Evolutionary conservation across 2,888 invertebrate genomes (phyloP).

Genomic region (Parascotia fuliginaria): DNA sequence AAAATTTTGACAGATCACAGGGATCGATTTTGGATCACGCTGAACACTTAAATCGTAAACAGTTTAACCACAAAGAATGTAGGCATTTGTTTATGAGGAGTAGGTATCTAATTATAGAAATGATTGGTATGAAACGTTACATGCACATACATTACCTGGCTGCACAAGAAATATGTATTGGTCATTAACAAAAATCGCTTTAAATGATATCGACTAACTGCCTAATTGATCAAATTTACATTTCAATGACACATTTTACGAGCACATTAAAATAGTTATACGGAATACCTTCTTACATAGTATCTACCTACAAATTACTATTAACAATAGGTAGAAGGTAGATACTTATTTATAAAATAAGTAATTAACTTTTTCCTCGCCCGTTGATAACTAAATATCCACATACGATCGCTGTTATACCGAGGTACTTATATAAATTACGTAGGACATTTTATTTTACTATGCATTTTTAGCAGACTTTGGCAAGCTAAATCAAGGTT

Average conservation of each 20-base stretch:
- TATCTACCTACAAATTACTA: too few relatives aligned
- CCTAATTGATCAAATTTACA: constrained; percentile 3
- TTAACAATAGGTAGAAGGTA: too few relatives aligned
- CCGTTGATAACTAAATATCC: too few relatives aligned
- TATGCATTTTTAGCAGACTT: neutral
- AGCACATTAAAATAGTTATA: neutral
- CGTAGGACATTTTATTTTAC: neutral
- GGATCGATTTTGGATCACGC: constrained; percentile 12
- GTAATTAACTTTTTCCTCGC: too few relatives aligned
- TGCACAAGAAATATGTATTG: constrained; percentile 20
- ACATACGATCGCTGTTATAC: too few relatives aligned
- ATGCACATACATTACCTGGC: constrained; percentile 8
- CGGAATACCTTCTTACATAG: too few relatives aligned
- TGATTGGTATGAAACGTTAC: constrained; percentile 31
- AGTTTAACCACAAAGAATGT: constrained; percentile 14
- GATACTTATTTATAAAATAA: too few relatives aligned
- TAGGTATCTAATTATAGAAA: constrained; percentile 32
- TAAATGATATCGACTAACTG: neutral
- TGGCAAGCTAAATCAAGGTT: neutral
- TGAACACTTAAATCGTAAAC: constrained; percentile 2
- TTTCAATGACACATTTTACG: constrained; percentile 2
- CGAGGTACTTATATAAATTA: too few relatives aligned
- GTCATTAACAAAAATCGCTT: constrained; percentile 21
- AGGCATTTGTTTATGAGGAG: constrained; percentile 4
- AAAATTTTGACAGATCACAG: constrained; percentile 29